Conservation (phyloP, 2,888 invertebrate species). For the Anaspis maculata region DNA sequence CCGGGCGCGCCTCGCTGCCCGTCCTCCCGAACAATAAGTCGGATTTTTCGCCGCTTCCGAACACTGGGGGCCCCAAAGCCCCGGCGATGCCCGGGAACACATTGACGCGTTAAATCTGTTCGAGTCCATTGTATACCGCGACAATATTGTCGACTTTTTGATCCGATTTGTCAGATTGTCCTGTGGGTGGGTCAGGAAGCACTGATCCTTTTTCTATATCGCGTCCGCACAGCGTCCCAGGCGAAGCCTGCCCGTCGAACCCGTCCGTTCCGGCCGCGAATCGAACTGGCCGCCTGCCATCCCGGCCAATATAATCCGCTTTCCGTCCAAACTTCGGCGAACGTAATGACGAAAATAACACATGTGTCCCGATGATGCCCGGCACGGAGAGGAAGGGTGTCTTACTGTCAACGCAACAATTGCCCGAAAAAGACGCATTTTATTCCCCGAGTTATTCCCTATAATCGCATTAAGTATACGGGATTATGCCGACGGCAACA, state of each 20-base stretch:
- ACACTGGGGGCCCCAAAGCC: no score
- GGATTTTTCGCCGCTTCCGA: no score
- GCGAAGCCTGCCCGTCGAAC: slow-evolving; percentile 4
- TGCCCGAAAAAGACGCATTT: slow-evolving; percentile 36
- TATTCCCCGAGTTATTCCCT: no score
- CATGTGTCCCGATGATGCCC: slow-evolving; percentile 42
- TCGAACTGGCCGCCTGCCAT: slow-evolving; percentile 15
- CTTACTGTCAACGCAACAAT: slow-evolving; percentile 43
- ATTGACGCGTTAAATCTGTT: slow-evolving; percentile 39
- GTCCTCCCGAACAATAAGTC: no score
- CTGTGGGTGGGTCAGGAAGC: slow-evolving; percentile 41
- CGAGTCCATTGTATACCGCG: slow-evolving; percentile 39
- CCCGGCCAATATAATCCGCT: slow-evolving; percentile 41
- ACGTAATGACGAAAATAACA: slow-evolving; percentile 44
- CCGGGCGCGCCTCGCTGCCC: no score
- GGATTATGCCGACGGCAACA: slow-evolving; percentile 25
- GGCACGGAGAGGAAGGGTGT: no score
- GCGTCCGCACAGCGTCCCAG: slow-evolving; percentile 25
- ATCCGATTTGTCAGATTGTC: slow-evolving; percentile 45
- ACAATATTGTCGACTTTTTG: slow-evolving; percentile 47
- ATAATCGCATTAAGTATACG: slow-evolving; percentile 40
- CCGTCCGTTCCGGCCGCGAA: not conserved
- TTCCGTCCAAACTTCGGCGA: slow-evolving; percentile 36
- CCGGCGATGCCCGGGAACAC: slow-evolving; percentile 17
- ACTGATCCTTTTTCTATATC: slow-evolving; percentile 43